Percentiles rank a stretch among this genome's conserved stretches.
Evolutionary conservation across 2,113 vertebrate species (phyloP).

Genomic region (Vulpes ferrilata): DNA sequence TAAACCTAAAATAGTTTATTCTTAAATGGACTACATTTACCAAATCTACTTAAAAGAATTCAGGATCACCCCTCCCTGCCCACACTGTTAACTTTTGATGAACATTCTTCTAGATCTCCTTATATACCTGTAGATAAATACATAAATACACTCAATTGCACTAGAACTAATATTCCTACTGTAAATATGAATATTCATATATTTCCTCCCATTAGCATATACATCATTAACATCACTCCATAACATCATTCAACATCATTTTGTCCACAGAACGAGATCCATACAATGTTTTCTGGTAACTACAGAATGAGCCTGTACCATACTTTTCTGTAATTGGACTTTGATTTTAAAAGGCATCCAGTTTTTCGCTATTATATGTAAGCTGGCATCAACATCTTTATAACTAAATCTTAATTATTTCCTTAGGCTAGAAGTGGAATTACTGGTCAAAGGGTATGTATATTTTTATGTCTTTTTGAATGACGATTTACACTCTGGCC

Average conservation of each 20-base stretch:
- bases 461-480: conserved; percentile 52
- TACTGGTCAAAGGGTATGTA: conserved; percentile 71
- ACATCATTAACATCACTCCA: background rate
- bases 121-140: background rate
- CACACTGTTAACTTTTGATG: background rate
- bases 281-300: background rate
- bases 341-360: conserved; percentile 35
- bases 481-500: background rate
- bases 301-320: background rate
- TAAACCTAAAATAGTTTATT: background rate
- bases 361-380: conserved; percentile 34
- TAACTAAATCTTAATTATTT: conserved; percentile 74
- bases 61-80: background rate
- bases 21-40: background rate
- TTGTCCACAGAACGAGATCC: background rate
- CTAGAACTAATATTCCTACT: background rate
- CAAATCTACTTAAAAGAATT: background rate
- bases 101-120: background rate
- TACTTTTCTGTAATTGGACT: background rate
- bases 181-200: background rate
- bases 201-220: background rate
- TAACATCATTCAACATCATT: background rate
- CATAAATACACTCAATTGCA: background rate
- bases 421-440: conserved; percentile 76
- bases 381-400: conserved; percentile 54